Evolutionary conservation across 2,888 invertebrate genomes (phyloP), one percentile per base, ranked within the genome.

Genomic region (Parascotia fuliginaria): DNA sequence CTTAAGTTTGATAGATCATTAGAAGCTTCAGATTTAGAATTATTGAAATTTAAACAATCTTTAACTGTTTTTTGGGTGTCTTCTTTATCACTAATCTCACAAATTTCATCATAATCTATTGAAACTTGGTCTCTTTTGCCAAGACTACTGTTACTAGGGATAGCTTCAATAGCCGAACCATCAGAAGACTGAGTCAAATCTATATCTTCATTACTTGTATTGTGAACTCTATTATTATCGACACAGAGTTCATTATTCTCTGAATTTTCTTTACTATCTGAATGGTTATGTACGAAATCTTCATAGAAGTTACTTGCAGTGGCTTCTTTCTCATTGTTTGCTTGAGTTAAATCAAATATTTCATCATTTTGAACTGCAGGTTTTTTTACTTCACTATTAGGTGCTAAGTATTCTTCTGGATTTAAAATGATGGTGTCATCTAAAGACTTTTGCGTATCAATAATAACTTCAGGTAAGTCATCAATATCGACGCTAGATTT

Each of bases 21-120:
- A 28, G 41, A 36, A 24, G 34, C 12, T 1, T 48, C 42, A 11
- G 31, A 44, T 41, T 42, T 49, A 0, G 37, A 37, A 31, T 52
- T 22, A n/a, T 19, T 44, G 9, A 40, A 42, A n/a, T 29, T 9
- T 0, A n/a, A 1, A 48, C 14, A 41, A 24, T 36, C 32, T 1
- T 16, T 24, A 9, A 15, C 29, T 22, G 11, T 32, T 22, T 40
- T 16, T 9, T 22, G 19, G 4, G n/a, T 37, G 5, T 9, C 42
- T 1, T 42, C 28, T 28, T 22, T 28, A 1, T 61, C 36, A 36
- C 36, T 13, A 11, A 55, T 34, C 48, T 70, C 60, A 45, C 66
- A 73, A 39, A 83, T 50, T 53, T 87, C 87, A 73, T 90, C 91
- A 74, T 89, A 89, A 70, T 88, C 88, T 62, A 88, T 80, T 34